Evolutionary conservation across 2,797 vertebrate genomes (phyloP).

Genomic region (Halcyon chelicuti): DNA sequence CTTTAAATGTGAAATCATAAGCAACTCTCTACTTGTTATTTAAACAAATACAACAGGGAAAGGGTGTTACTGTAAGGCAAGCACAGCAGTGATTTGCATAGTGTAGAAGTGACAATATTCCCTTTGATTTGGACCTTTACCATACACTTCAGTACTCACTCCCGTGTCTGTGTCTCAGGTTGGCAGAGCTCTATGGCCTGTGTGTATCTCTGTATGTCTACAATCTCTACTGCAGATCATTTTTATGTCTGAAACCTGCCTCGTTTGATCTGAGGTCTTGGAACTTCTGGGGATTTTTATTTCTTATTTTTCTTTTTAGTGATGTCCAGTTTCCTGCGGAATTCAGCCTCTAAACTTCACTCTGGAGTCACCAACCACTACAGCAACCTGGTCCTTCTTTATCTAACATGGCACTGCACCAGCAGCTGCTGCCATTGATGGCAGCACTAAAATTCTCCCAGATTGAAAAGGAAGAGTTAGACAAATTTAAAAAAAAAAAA

Average conservation of each 20-base stretch:
- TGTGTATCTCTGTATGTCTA: not conserved
- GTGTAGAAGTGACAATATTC: not conserved
- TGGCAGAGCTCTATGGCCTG: not conserved
- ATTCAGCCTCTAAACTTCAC: not conserved
- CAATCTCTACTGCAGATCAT: not conserved
- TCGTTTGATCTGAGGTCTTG: not conserved
- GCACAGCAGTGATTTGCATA: not conserved
- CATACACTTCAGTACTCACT: not conserved
- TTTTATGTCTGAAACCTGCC: not conserved
- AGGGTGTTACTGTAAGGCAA: not conserved
- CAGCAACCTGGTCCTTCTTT: not conserved
- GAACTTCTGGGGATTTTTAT: rapidly evolving
- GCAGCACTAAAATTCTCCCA: not conserved
- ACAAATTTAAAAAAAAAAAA: not conserved
- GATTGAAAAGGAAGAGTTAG: not conserved
- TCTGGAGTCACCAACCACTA: not conserved
- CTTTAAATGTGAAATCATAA: not conserved
- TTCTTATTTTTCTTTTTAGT: not conserved
- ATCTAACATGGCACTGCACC: not conserved
- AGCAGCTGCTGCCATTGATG: not conserved
- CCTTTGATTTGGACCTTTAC: not conserved
- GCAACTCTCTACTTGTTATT: not conserved
- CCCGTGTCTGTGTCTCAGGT: not conserved
- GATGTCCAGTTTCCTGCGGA: not conserved
- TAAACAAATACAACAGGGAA: not conserved